Percentiles rank a stretch among this genome's conserved stretches.
Evolutionary conservation across 1,140 invertebrate species (phyloP).

Genomic region (Euglossa dilemma): DNA sequence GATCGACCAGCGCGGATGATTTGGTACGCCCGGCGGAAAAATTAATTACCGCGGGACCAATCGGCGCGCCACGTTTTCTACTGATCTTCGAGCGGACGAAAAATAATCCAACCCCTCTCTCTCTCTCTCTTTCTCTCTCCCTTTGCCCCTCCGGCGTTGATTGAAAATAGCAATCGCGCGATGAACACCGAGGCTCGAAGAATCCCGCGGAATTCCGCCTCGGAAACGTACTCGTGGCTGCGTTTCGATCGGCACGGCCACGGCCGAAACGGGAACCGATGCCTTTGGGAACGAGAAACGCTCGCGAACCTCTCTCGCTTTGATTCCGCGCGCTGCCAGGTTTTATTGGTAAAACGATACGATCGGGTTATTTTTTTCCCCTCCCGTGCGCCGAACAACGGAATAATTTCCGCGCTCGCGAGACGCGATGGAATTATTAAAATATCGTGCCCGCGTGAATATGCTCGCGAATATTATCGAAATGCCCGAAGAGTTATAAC

Average conservation of each 20-base stretch:
- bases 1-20: slow-evolving; percentile 12
- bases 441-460: not conserved
- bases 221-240: not conserved
- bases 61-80: slow-evolving; percentile 20
- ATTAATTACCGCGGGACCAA: slow-evolving; percentile 39
- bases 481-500: not conserved
- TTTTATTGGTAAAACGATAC: not conserved
- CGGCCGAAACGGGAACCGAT: not conserved
- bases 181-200: slow-evolving; percentile 8
- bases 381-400: not conserved
- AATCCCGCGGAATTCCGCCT: not conserved
- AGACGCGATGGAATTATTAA: not conserved
- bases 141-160: not conserved
- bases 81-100: slow-evolving; percentile 25
- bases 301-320: not conserved
- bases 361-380: not conserved
- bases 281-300: not conserved
- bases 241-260: not conserved
- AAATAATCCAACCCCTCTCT: slow-evolving; percentile 30
- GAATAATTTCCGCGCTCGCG: not conserved
- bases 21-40: slow-evolving; percentile 29
- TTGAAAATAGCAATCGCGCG: slow-evolving; percentile 42
- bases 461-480: not conserved
- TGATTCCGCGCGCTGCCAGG: not conserved
- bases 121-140: too few species aligned